Conservation (phyloP, 2,888 invertebrate species). For the Anoncus sp. region DNA sequence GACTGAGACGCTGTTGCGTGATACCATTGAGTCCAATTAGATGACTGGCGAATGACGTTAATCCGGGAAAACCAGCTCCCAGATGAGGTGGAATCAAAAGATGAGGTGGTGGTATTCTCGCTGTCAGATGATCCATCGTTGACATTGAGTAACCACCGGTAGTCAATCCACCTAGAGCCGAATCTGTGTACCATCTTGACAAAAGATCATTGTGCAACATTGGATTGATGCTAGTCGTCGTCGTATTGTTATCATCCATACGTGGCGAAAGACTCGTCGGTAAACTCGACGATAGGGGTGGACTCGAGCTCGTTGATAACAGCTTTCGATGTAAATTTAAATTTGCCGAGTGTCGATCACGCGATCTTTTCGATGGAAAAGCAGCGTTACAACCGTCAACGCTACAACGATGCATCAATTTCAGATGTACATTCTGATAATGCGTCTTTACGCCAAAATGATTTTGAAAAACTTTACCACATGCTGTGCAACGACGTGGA, state of each 20-base stretch:
- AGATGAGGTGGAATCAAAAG: slow-evolving; percentile 86
- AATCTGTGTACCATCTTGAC: slow-evolving; percentile 90
- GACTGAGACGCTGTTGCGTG: slow-evolving; percentile 81
- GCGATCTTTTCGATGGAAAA: slow-evolving; percentile 96
- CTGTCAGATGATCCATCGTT: slow-evolving; percentile 77
- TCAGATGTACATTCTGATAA: slow-evolving; percentile 97
- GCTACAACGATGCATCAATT: slow-evolving; percentile 97
- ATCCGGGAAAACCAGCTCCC: slow-evolving; percentile 85
- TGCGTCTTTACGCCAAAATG: slow-evolving; percentile 97
- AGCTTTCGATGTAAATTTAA: slow-evolving; percentile 95
- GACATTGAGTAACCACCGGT: slow-evolving; percentile 82
- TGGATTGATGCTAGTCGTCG: slow-evolving; percentile 78
- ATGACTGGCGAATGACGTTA: slow-evolving; percentile 82
- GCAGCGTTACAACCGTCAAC: slow-evolving; percentile 98
- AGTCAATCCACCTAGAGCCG: slow-evolving; percentile 80
- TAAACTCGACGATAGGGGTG: slow-evolving; percentile 82
- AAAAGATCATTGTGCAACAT: slow-evolving; percentile 92
- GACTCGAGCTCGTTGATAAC: slow-evolving; percentile 88
- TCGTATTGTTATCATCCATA: slow-evolving; percentile 85
- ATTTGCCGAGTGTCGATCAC: slow-evolving; percentile 97
- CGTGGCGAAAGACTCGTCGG: slow-evolving; percentile 85
- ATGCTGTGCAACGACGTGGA: slow-evolving; percentile 95
- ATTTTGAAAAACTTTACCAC: slow-evolving; percentile 97
- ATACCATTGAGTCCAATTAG: slow-evolving; percentile 82
- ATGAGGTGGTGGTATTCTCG: slow-evolving; percentile 84